A percentile compares a stretch with the other conserved stretches of the same genome.
phyloP scores from a whole-genome alignment of 1,140 invertebrate genomes.

The Aphidius ervi region DNA sequence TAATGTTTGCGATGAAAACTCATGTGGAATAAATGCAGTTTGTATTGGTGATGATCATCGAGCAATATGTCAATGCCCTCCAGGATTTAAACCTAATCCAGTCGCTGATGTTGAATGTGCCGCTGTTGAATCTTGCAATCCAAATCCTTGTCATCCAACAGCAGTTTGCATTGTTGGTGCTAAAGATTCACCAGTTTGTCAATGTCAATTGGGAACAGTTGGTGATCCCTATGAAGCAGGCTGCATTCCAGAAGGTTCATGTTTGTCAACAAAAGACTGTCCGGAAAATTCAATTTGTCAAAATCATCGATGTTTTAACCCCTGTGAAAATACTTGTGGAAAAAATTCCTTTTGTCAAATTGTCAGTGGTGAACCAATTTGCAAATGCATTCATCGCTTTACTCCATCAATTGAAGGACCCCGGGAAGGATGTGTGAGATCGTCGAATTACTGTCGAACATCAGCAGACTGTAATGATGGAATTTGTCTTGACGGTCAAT shows the following conservation, averaged over 20 bases:
- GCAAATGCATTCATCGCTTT: conserved; percentile 71
- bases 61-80: conserved; percentile 77
- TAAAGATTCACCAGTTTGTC: conserved; percentile 59
- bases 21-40: conserved; percentile 82
- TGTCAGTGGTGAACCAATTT: conserved; percentile 67
- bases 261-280: conserved; percentile 70
- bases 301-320: conserved; percentile 68
- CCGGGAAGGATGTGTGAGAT: conserved; percentile 69
- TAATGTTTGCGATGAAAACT: conserved; percentile 74
- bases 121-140: conserved; percentile 64
- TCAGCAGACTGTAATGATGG: conserved; percentile 74
- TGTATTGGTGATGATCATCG: conserved; percentile 82
- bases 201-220: conserved; percentile 69
- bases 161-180: conserved; percentile 69
- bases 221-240: conserved; percentile 72
- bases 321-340: conserved; percentile 73
- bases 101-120: conserved; percentile 74
- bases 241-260: conserved; percentile 71
- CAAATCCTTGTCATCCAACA: conserved; percentile 75
- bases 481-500: conserved; percentile 77
- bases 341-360: conserved; percentile 74
- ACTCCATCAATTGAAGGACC: conserved; percentile 58
- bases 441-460: conserved; percentile 59
- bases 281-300: conserved; percentile 69
- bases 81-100: conserved; percentile 75